Evolutionary conservation across 2,797 vertebrate species (phyloP).

Genomic region (Heteromormyrus szaboi): DNA sequence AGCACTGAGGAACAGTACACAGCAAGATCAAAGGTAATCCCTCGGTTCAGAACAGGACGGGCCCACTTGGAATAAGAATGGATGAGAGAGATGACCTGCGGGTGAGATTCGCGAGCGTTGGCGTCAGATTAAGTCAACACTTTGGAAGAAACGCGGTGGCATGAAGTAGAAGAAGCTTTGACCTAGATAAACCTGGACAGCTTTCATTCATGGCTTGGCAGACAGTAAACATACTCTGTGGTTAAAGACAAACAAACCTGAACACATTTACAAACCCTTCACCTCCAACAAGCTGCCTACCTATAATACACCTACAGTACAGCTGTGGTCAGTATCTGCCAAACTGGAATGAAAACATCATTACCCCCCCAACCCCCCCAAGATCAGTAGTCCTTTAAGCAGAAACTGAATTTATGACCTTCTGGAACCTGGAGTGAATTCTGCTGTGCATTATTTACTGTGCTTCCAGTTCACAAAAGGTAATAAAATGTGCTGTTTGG

Average conservation of each 20-base stretch:
- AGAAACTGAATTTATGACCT: not conserved
- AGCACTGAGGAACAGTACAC: not conserved
- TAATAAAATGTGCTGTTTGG: not conserved
- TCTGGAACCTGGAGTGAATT: not conserved
- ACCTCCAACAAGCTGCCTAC: not conserved
- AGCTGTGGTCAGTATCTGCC: not conserved
- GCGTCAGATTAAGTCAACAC: not conserved
- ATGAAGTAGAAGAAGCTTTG: not conserved
- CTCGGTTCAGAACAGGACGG: not conserved
- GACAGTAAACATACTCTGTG: not conserved
- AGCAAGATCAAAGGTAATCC: slow-evolving; percentile 6
- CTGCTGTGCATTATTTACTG: not conserved
- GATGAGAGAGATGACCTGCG: not conserved
- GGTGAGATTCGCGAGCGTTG: not conserved
- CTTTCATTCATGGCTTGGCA: not conserved
- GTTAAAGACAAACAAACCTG: not conserved
- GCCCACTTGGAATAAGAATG: not conserved
- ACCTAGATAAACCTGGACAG: not conserved
- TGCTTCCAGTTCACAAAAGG: not conserved
- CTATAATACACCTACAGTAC: not conserved
- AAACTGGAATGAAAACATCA: not conserved
- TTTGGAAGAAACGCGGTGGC: no score
- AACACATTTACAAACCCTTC: not conserved
- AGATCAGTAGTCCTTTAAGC: not conserved
- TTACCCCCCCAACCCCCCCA: not conserved